phyloP scores from a whole-genome alignment of 2,888 invertebrate genomes.

The Toxonevra muliebris region DNA sequence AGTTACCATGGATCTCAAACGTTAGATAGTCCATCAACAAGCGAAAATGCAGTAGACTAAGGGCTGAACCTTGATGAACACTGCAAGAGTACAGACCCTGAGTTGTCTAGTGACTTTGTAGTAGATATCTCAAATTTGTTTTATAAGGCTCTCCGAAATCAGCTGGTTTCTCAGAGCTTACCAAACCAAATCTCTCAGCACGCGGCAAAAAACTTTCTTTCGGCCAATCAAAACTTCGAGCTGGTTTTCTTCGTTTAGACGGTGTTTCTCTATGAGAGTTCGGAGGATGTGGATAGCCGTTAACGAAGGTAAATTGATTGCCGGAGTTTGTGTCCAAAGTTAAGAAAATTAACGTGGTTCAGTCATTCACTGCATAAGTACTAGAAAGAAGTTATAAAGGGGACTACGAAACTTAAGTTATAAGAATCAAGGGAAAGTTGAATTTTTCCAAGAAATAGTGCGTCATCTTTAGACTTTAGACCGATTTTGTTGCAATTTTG shows the following conservation, averaged over 20 bases:
- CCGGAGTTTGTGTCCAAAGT: not conserved
- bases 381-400: too few species aligned
- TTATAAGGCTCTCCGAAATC: not conserved
- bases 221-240: not conserved
- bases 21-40: not conserved
- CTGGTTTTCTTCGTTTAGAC: not conserved
- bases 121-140: not conserved
- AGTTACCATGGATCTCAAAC: not conserved
- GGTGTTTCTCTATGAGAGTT: slow-evolving; percentile 2
- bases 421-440: too few species aligned
- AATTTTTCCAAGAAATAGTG: too few species aligned
- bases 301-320: not conserved
- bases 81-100: too few species aligned
- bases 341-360: too few species aligned
- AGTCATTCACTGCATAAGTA: too few species aligned
- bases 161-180: not conserved
- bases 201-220: not conserved
- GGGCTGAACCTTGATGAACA: slow-evolving; percentile 2
- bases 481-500: too few species aligned
- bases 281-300: not conserved
- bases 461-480: too few species aligned
- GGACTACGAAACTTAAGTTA: too few species aligned
- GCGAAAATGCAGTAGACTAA: not conserved
- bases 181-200: not conserved
- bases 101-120: not conserved